Evolutionary conservation across 2,113 vertebrate species (phyloP).

Genomic region (Lepus timidus): DNA sequence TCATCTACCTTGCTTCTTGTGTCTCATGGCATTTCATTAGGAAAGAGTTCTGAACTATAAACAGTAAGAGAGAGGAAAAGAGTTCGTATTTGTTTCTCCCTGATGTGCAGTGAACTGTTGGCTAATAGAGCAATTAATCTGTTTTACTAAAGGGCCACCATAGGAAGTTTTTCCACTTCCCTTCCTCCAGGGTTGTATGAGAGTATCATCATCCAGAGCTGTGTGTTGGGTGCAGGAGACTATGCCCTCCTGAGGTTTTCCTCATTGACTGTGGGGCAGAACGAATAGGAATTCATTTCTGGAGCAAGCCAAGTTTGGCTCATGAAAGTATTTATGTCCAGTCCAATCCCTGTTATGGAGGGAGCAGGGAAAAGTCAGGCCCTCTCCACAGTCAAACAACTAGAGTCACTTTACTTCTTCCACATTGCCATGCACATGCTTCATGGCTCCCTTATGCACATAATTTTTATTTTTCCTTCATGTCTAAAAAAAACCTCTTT

Average conservation of each 20-base stretch:
- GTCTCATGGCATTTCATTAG: slow-evolving; percentile 81
- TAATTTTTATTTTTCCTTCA: background rate
- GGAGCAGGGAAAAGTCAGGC: background rate
- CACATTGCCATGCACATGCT: background rate
- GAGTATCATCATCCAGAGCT: slow-evolving; percentile 53
- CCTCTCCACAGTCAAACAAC: background rate
- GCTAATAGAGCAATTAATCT: slow-evolving; percentile 79
- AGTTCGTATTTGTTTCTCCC: slow-evolving; percentile 79
- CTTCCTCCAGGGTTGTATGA: slow-evolving; percentile 70
- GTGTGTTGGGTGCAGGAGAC: background rate
- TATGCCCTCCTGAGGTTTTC: background rate
- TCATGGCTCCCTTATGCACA: background rate
- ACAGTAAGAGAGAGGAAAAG: slow-evolving; percentile 71
- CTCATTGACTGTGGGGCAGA: background rate
- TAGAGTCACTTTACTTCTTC: background rate
- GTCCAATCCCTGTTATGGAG: background rate
- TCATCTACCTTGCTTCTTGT: slow-evolving; percentile 85
- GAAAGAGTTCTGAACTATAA: slow-evolving; percentile 81
- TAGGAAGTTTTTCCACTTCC: slow-evolving; percentile 77
- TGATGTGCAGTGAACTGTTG: slow-evolving; percentile 82
- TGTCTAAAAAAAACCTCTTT: background rate
- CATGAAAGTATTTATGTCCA: background rate
- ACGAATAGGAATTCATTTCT: background rate
- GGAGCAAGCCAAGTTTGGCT: background rate
- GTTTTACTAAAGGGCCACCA: slow-evolving; percentile 84